A percentile compares a stretch with the other conserved stretches of the same genome.
These are phyloP conservation scores for Crambe crambe DNA, from an alignment of 37 sponge, comb jelly and placozoan genomes.

Conservation along the genomic window DNA sequence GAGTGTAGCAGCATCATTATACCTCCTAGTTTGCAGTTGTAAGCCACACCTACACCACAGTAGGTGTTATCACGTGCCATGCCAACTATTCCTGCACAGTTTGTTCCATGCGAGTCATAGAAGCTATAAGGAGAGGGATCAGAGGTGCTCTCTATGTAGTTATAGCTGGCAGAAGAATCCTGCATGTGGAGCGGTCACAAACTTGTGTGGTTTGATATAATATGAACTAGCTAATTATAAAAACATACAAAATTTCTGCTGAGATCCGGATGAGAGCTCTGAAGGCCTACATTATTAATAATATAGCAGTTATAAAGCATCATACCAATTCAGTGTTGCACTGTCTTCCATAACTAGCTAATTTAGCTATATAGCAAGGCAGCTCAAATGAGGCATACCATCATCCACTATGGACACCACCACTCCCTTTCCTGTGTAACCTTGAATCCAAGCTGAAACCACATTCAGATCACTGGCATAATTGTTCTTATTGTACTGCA, in stretches of 20 bases:
- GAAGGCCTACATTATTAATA: conserved; percentile 54
- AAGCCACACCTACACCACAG: conserved; percentile 95
- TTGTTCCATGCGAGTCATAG: conserved; percentile 94
- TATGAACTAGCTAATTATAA: neutral
- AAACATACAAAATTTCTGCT: conserved; percentile 72
- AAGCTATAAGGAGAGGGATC: conserved; percentile 79
- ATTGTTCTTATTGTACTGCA: neutral
- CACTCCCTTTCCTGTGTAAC: conserved; percentile 81
- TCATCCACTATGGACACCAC: conserved; percentile 88
- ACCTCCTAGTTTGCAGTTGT: conserved; percentile 85
- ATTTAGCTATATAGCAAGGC: neutral
- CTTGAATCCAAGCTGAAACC: conserved; percentile 86
- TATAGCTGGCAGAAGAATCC: conserved; percentile 86
- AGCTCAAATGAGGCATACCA: conserved; percentile 27
- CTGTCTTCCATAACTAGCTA: neutral
- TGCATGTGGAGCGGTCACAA: conserved; percentile 12
- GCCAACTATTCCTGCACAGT: conserved; percentile 95
- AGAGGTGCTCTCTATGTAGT: conserved; percentile 66
- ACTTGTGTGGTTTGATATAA: neutral
- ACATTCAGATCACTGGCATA: conserved; percentile 68
- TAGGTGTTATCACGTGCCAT: conserved; percentile 71
- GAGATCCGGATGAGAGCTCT: conserved; percentile 80
- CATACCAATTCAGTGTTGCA: neutral
- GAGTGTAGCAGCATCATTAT: too few relatives aligned
- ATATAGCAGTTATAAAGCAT: neutral